Conservation (phyloP, 1,140 invertebrate genomes). For the Sycophila sp. region DNA sequence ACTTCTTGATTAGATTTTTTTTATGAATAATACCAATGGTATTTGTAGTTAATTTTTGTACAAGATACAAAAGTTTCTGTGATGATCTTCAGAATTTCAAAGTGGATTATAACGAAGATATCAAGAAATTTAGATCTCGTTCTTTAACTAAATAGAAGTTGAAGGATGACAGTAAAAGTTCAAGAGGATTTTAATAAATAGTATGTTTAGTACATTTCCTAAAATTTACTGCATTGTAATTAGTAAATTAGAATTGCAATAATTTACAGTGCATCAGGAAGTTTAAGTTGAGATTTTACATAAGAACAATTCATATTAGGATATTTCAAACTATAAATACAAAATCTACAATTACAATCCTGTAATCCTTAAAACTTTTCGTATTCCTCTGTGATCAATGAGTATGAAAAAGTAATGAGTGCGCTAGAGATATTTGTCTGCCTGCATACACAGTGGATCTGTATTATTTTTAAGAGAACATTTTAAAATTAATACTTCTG, state of each 20-base stretch:
- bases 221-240: constrained; percentile 20
- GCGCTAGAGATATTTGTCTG: constrained; percentile 24
- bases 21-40: constrained; percentile 31
- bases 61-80: constrained; percentile 36
- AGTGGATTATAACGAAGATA: constrained; percentile 21
- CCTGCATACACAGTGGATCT: constrained; percentile 18
- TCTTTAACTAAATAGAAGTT: constrained; percentile 22
- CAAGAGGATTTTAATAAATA: constrained; percentile 25
- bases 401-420: constrained; percentile 29
- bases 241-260: constrained; percentile 26
- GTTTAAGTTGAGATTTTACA: constrained; percentile 7
- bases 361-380: constrained; percentile 26
- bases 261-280: constrained; percentile 10
- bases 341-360: constrained; percentile 16
- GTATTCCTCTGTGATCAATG: constrained; percentile 37
- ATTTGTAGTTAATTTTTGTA: constrained; percentile 39
- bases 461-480: constrained; percentile 26
- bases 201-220: constrained; percentile 27
- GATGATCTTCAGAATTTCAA: constrained; percentile 31
- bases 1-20: constrained; percentile 27
- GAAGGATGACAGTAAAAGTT: constrained; percentile 23
- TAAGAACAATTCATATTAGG: constrained; percentile 16
- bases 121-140: constrained; percentile 30
- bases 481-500: constrained; percentile 20
- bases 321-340: constrained; percentile 5